Evolutionary conservation across 2,888 invertebrate genomes (phyloP), one percentile per base, ranked within the genome.

Genomic region (Tipula vernalis): DNA sequence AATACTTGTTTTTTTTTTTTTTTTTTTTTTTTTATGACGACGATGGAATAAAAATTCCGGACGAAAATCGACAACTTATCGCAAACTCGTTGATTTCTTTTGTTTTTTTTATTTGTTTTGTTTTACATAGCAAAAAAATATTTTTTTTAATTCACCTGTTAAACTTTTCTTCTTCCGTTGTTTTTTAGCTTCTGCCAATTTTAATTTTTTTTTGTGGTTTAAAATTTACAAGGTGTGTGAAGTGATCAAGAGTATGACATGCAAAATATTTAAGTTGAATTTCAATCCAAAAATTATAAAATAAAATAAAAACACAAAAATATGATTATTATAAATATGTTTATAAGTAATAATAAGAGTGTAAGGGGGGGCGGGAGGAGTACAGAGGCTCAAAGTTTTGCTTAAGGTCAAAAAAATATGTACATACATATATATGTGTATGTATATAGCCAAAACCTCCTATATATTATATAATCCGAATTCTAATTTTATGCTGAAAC

Each of bases 161-260:
- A 96, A 93, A 92, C 96, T 97, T 95, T 97, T 97, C 94, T 96
- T 96, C 95, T 96, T 96, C 94, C 96, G 95, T 94, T 96, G 96
- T 95, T 97, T 97, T 96, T 97, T 97, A 94, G 96, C 96, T 95
- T 97, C 97, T 97, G 94, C 91, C 91, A 91, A 92, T 91, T 91
- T 36, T 28, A 41, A 86, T 85, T 12, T 28, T 39, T 44, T 39
- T 41, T 86, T 87, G 84, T 87, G 39, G 51, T 51, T 51, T 51
- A 51, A 51, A 51, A 15, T 51, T 51, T 51, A 51, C 15, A 51
- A 51, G 51, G 51, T 51, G 51, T 51, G 51, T 51, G 51, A 51
- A 51, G 51, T 51, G 51, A 15, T 51, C 51, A 51, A 51, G 51
- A 51, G 51, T 51, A 15, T 51, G 51, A 51, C 51, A 51, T 51